Conservation (phyloP, 1,140 invertebrate species). For the Leptinotarsa defecta region DNA sequence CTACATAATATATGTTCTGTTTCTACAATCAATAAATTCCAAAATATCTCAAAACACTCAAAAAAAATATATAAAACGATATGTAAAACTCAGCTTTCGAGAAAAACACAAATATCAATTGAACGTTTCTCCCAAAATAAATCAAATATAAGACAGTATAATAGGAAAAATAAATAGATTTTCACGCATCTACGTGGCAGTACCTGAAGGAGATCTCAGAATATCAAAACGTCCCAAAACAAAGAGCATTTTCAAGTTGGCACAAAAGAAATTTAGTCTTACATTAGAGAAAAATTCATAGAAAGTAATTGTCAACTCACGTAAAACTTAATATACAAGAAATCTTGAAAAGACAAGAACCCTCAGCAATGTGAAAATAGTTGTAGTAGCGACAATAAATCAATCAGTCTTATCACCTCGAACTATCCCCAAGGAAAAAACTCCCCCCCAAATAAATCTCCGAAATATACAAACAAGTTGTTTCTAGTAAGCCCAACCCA, state of each 20-base stretch:
- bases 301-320: too few relatives aligned
- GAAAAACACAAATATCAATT: slow-evolving; percentile 10
- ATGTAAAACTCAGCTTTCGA: not conserved
- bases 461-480: too few relatives aligned
- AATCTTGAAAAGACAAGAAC: too few relatives aligned
- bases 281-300: too few relatives aligned
- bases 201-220: not conserved
- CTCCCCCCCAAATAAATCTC: too few relatives aligned
- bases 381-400: too few relatives aligned
- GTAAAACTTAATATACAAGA: too few relatives aligned
- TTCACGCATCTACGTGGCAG: not conserved
- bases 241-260: not conserved
- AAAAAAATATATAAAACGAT: slow-evolving; percentile 9
- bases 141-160: not conserved
- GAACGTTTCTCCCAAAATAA: not conserved
- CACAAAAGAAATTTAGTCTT: too few relatives aligned
- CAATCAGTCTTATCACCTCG: too few relatives aligned
- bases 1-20: slow-evolving; percentile 4
- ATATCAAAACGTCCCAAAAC: not conserved
- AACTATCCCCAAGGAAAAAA: too few relatives aligned
- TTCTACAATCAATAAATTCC: not conserved
- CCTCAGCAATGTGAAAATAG: too few relatives aligned
- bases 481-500: too few relatives aligned
- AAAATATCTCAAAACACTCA: not conserved
- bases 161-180: not conserved